phyloP scores from a whole-genome alignment of 2,888 invertebrate genomes.

The Xestobium rufovillosum region DNA sequence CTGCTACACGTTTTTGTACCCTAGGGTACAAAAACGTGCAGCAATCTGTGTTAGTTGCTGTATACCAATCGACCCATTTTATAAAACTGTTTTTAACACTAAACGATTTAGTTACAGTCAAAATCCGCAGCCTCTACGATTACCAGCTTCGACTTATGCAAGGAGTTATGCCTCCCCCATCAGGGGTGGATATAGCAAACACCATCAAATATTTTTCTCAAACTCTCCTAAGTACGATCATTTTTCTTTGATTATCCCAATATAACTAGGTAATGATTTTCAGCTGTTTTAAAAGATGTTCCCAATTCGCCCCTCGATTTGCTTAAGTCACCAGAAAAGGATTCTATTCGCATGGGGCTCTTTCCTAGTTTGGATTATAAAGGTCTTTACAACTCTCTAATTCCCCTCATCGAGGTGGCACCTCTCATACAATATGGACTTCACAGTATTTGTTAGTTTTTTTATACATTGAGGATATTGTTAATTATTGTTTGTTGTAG shows the following conservation, averaged over 20 bases:
- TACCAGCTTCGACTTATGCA: conserved; percentile 89
- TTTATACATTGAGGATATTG: conserved; percentile 6
- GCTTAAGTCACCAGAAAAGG: conserved; percentile 80
- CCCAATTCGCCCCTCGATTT: conserved; percentile 87
- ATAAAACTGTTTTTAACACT: too few species aligned
- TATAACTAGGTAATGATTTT: conserved; percentile 23
- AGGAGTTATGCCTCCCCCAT: conserved; percentile 85
- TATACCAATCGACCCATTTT: too few species aligned
- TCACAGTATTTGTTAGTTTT: conserved; percentile 51
- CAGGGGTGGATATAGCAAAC: conserved; percentile 93
- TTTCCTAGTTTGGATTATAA: conserved; percentile 97
- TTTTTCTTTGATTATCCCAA: conserved; percentile 7
- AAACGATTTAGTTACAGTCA: conserved; percentile 93
- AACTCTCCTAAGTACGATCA: conserved; percentile 81
- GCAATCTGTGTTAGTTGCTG: too few species aligned
- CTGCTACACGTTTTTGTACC: too few species aligned
- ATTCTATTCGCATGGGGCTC: conserved; percentile 76
- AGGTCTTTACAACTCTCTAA: conserved; percentile 86
- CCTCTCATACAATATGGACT: conserved; percentile 84
- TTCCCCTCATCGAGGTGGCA: conserved; percentile 88
- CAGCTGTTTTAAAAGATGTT: conserved; percentile 95
- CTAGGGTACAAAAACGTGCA: too few species aligned
- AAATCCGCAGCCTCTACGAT: conserved; percentile 94
- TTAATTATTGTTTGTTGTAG: conserved; percentile 46
- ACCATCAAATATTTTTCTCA: conserved; percentile 98